Conservation (phyloP, 2,113 vertebrate species). For the Dipodomys merriami region DNA sequence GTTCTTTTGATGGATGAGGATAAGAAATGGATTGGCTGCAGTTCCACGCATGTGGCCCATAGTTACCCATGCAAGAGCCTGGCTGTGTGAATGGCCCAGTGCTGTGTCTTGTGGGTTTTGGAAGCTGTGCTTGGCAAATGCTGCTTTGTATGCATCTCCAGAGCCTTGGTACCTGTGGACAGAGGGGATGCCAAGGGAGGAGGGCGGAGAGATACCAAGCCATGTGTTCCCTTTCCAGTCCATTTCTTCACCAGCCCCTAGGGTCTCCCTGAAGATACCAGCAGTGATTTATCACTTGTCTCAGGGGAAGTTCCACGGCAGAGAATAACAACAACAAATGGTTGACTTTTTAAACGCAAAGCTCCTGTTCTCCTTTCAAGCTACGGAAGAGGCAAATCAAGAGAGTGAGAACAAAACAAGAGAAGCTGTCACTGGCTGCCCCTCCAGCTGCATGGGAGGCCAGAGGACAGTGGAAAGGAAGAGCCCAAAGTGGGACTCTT, state of each 20-base stretch:
- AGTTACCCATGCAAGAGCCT: not conserved
- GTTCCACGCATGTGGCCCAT: not conserved
- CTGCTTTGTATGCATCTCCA: too few species aligned
- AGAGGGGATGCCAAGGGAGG: not conserved
- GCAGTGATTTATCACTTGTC: constrained; percentile 53
- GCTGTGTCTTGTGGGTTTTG: not conserved
- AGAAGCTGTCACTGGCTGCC: not conserved
- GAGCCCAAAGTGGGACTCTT: not conserved
- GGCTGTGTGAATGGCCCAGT: not conserved
- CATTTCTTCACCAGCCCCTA: constrained; percentile 49
- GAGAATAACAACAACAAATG: constrained; percentile 48
- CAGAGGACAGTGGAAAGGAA: not conserved
- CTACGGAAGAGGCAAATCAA: not conserved
- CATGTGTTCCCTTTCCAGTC: constrained; percentile 72
- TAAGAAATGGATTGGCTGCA: constrained; percentile 10
- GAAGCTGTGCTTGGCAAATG: not conserved
- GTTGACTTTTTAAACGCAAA: constrained; percentile 33
- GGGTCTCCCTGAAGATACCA: constrained; percentile 38
- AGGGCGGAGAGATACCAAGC: constrained; percentile 2
- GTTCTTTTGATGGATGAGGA: not conserved
- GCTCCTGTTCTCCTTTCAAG: not conserved
- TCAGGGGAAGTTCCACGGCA: not conserved
- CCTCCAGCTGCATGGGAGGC: fast-evolving
- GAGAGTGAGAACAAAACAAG: not conserved
- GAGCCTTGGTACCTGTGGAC: not conserved